Conservation (phyloP, 1,140 invertebrate species). For the Temnothorax nylanderi region DNA sequence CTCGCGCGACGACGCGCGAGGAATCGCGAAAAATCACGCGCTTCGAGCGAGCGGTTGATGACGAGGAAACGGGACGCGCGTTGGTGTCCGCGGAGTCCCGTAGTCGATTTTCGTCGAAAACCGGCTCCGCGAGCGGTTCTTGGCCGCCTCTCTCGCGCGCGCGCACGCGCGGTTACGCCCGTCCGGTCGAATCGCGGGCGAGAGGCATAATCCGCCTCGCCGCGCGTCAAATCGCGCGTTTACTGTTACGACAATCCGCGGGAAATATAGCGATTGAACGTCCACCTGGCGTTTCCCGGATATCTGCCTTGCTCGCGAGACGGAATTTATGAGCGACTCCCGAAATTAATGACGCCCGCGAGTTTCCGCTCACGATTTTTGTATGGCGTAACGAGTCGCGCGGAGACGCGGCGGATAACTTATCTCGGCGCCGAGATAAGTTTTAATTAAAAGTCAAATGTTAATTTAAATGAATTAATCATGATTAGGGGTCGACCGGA, state of each 20-base stretch:
- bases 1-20: neutral
- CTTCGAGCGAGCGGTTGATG: constrained; percentile 19
- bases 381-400: neutral
- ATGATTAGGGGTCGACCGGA: neutral
- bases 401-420: neutral
- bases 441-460: constrained; percentile 11
- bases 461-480: constrained; percentile 36
- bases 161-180: constrained; percentile 1
- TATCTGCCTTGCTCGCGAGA: neutral
- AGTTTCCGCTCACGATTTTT: neutral
- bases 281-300: neutral
- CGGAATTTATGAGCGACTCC: constrained; percentile 14
- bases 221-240: neutral
- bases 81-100: neutral
- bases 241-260: constrained; percentile 24
- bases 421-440: neutral
- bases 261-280: neutral
- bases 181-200: neutral
- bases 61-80: constrained; percentile 42
- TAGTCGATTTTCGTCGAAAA: constrained; percentile 39
- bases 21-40: constrained; percentile 57
- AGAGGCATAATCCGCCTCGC: too few relatives aligned
- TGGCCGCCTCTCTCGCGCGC: neutral
- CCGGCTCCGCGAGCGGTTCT: constrained; percentile 11
- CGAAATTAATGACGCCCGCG: constrained; percentile 26